Percentiles rank a stretch among this genome's conserved stretches.
These are phyloP conservation scores for Cacoxenus indagator DNA, from an alignment of 2,888 invertebrate species.

Conservation along the genomic window DNA sequence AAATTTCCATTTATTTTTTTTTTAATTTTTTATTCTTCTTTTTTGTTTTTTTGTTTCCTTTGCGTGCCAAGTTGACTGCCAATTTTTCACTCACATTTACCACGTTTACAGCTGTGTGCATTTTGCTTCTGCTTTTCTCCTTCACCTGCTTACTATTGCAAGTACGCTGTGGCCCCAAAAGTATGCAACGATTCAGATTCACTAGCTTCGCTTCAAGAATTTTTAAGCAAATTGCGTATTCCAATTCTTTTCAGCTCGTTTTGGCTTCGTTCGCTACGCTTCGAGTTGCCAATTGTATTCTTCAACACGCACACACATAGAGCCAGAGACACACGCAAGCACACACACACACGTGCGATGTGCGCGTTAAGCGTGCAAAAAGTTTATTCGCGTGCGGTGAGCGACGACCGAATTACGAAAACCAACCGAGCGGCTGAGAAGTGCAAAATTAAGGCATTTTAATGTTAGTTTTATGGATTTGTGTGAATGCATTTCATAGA, in stretches of 20 bases:
- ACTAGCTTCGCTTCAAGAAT: conserved; percentile 13
- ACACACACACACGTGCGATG: neutral
- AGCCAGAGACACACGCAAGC: neutral
- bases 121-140: neutral
- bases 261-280: neutral
- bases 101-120: conserved; percentile 26
- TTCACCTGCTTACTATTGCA: neutral
- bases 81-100: conserved; percentile 42
- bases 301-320: neutral
- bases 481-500: neutral
- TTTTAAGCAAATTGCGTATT: conserved; percentile 20
- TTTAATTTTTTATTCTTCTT: neutral
- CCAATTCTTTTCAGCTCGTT: conserved; percentile 2
- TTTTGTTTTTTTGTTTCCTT: neutral
- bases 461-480: conserved; percentile 58
- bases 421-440: conserved; percentile 4
- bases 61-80: conserved; percentile 43
- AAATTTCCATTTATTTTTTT: neutral
- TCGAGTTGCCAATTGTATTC: neutral
- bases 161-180: neutral
- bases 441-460: conserved; percentile 58
- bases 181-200: neutral
- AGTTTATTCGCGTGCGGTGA: neutral
- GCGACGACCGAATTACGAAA: neutral
- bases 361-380: neutral